Evolutionary conservation across 1,140 invertebrate species (phyloP).

Genomic region (Dinothrombium tinctorium): DNA sequence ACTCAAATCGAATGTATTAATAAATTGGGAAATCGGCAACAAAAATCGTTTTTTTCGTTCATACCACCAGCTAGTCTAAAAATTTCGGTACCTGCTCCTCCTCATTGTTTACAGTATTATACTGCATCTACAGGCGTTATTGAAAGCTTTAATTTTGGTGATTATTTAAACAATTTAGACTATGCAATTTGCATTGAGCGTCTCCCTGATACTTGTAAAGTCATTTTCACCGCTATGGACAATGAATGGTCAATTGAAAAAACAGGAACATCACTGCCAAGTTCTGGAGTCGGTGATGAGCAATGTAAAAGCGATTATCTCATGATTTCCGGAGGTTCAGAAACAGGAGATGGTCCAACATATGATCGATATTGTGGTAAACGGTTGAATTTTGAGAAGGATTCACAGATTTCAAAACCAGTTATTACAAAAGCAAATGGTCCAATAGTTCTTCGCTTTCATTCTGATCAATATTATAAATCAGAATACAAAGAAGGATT

Average conservation of each 20-base stretch:
- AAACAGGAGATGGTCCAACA: constrained; percentile 8
- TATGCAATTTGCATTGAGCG: constrained; percentile 17
- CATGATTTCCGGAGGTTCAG: constrained; percentile 8
- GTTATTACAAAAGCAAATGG: constrained; percentile 11
- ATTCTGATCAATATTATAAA: constrained; percentile 2
- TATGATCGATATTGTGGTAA: constrained; percentile 12
- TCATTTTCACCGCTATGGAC: constrained; percentile 9
- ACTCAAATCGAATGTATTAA: constrained; percentile 13
- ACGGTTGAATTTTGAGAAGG: not conserved
- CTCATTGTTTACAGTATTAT: constrained; percentile 37
- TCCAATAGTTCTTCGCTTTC: constrained; percentile 11
- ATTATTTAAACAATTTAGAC: constrained; percentile 15
- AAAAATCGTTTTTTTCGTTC: not conserved
- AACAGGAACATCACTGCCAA: not conserved
- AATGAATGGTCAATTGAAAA: constrained; percentile 5
- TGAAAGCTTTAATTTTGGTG: constrained; percentile 35
- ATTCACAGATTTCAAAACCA: not conserved
- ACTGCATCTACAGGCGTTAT: constrained; percentile 28
- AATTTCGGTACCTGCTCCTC: constrained; percentile 25
- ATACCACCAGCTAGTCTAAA: not conserved
- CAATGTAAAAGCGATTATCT: constrained; percentile 11
- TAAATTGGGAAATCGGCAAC: not conserved
- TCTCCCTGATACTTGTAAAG: constrained; percentile 14
- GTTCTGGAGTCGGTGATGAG: constrained; percentile 7
- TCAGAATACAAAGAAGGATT: constrained; percentile 9